These are phyloP conservation scores for Nomada ruficornis DNA, from an alignment of 2,888 invertebrate genomes.

Conservation along the genomic window DNA sequence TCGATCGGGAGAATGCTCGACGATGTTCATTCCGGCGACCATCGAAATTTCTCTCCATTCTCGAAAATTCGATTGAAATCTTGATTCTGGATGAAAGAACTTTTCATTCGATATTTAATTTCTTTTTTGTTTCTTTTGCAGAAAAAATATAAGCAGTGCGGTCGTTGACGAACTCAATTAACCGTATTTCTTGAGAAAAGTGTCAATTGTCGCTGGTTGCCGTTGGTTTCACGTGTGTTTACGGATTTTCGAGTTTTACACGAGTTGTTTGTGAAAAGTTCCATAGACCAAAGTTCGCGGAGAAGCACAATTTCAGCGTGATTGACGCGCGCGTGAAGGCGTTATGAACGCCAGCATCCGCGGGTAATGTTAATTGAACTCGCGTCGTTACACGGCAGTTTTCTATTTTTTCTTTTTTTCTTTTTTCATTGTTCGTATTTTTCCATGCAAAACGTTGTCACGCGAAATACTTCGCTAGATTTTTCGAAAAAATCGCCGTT, in stretches of 20 bases:
- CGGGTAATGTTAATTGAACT: constrained; percentile 66
- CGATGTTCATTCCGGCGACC: background rate
- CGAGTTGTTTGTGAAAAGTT: constrained; percentile 25
- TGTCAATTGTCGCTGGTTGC: background rate
- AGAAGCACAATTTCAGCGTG: constrained; percentile 23
- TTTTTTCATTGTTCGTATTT: background rate
- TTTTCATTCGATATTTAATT: constrained; percentile 23
- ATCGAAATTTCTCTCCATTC: background rate
- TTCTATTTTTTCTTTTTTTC: constrained; percentile 4
- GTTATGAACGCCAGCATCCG: constrained; percentile 27
- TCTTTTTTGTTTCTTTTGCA: too few relatives aligned
- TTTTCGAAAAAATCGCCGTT: constrained; percentile 15
- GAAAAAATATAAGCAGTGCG: too few relatives aligned
- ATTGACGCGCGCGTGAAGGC: constrained; percentile 31
- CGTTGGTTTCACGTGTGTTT: too few relatives aligned
- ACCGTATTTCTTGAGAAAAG: constrained; percentile 1
- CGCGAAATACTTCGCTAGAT: constrained; percentile 8
- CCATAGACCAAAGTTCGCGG: background rate
- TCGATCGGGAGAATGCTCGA: background rate
- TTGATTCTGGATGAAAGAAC: background rate
- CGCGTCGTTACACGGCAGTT: constrained; percentile 30
- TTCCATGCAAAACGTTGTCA: constrained; percentile 27
- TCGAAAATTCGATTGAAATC: constrained; percentile 22
- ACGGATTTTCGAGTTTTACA: constrained; percentile 22
- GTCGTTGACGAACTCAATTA: constrained; percentile 12